phyloP scores from a whole-genome alignment of 1,140 invertebrate species.

The Ceratina japonica region DNA sequence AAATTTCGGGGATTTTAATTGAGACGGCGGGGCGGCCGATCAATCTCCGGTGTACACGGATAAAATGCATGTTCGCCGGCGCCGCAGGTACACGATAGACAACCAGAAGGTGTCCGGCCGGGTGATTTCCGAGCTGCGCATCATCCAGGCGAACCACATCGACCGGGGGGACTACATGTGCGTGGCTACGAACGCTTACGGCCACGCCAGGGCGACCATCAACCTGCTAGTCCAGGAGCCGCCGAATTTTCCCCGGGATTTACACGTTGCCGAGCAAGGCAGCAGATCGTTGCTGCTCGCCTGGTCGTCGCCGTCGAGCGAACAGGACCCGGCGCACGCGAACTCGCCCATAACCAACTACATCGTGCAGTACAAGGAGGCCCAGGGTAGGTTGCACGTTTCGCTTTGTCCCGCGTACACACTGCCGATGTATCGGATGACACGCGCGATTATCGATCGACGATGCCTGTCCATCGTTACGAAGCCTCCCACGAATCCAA shows the following conservation, averaged over 20 bases:
- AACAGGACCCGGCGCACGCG: slow-evolving; percentile 74
- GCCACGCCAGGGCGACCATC: slow-evolving; percentile 84
- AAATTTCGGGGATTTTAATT: not conserved
- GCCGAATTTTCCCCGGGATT: slow-evolving; percentile 83
- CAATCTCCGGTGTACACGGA: slow-evolving; percentile 9
- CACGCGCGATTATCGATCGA: slow-evolving; percentile 38
- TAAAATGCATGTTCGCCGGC: not conserved
- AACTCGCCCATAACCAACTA: slow-evolving; percentile 83
- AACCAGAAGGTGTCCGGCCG: slow-evolving; percentile 79
- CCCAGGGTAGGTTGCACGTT: slow-evolving; percentile 75
- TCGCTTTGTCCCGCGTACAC: slow-evolving; percentile 22
- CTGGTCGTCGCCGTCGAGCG: slow-evolving; percentile 81
- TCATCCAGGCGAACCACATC: slow-evolving; percentile 81
- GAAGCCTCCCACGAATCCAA: no score
- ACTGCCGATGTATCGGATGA: slow-evolving; percentile 27
- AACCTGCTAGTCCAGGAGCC: slow-evolving; percentile 85
- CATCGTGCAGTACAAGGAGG: slow-evolving; percentile 83
- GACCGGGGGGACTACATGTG: slow-evolving; percentile 87
- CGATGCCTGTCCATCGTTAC: not conserved
- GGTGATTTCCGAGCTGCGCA: slow-evolving; percentile 82
- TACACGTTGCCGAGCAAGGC: slow-evolving; percentile 81
- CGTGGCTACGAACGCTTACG: slow-evolving; percentile 84
- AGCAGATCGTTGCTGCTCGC: slow-evolving; percentile 82
- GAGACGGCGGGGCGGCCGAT: slow-evolving; percentile 11
- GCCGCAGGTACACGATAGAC: slow-evolving; percentile 78